Base-by-base conservation (phyloP, 2,888 invertebrate species). In the Eristalis pertinax region DNA sequence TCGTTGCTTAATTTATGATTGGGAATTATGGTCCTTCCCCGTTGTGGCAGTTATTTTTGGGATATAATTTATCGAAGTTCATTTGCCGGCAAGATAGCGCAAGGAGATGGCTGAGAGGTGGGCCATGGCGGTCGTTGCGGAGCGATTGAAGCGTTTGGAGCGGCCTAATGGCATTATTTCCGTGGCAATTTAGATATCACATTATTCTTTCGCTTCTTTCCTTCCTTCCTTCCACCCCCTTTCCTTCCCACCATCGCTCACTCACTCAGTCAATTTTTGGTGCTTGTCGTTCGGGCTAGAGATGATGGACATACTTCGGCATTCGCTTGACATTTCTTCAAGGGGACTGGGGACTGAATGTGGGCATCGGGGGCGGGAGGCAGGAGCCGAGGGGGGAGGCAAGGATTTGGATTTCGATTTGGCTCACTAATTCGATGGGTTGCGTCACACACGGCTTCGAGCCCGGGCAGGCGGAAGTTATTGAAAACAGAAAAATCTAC, bases 1-100 rank as follows among this genome's bases (percentile, higher is more conserved):
- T 79, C 79, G 43, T 72, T 79, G 43, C 70, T 79, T 83, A 87
- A 87, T 87, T 87, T 87, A 87, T 87, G 86, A 83, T 79, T 79
- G 79, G n/a, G 79, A 87, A 79, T 83, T 82, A 83, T 79, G 83
- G 70, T 24, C 74, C 62, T 70, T 74, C 69, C 82, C 70, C 58
- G 82, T 74, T 82, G 73, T 63, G 86, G 70, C 68, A 70, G 78
- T 85, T 63, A 74, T 78, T 72, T 78, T 82, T 56, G 35, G 69
- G 73, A 67, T 83, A 78, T 74, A 86, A 86, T 78, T 86, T 78
- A 86, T 83, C 74, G 58, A 68, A 79, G 63, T 79, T 87, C 70
- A 72, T 79, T 83, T 70, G 24, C 35, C 58, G 65, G 65, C 24
- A 29, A 65, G 65, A 69, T 24, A 69, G 13, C 19, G 22, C 50